These are phyloP conservation scores for Poecilia gillii DNA, from an alignment of 2,797 vertebrate species.

Conservation along the genomic window DNA sequence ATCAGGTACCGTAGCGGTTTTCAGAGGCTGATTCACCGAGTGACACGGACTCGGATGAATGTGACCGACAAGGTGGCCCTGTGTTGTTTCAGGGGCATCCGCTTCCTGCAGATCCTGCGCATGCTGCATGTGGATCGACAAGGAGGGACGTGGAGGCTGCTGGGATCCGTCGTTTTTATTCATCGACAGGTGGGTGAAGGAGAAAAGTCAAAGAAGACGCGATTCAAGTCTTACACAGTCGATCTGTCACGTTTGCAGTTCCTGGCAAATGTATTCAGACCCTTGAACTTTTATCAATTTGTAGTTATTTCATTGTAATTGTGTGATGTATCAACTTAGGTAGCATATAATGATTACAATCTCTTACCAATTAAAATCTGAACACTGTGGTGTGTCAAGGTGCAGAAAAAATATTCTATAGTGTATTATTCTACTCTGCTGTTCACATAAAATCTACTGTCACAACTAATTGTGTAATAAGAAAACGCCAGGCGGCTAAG, in stretches of 20 bases:
- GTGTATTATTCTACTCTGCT: no score
- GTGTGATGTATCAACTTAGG: not conserved
- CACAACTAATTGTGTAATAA: no score
- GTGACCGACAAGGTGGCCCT: not conserved
- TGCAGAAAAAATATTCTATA: not conserved
- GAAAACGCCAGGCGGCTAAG: no score
- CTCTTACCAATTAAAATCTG: not conserved
- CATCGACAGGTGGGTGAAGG: conserved; percentile 85
- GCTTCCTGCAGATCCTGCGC: conserved; percentile 90
- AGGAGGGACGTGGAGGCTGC: conserved; percentile 90
- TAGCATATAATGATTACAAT: not conserved
- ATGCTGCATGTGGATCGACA: conserved; percentile 93
- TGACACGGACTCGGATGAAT: not conserved
- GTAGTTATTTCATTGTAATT: not conserved
- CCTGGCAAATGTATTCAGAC: not conserved
- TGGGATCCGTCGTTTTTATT: conserved; percentile 92
- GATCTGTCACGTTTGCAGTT: not conserved
- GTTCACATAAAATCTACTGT: no score
- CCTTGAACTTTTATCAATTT: not conserved
- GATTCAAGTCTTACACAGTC: not conserved
- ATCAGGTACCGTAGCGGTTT: conserved; percentile 81
- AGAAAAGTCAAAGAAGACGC: not conserved
- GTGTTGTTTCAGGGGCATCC: conserved; percentile 84
- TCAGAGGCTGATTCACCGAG: not conserved
- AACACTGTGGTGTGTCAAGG: not conserved